A percentile compares a stretch with the other conserved stretches of the same genome.
Conservation (phyloP, 92 coral and sea anemone species). For the Epizoanthus illoricatus region DNA sequence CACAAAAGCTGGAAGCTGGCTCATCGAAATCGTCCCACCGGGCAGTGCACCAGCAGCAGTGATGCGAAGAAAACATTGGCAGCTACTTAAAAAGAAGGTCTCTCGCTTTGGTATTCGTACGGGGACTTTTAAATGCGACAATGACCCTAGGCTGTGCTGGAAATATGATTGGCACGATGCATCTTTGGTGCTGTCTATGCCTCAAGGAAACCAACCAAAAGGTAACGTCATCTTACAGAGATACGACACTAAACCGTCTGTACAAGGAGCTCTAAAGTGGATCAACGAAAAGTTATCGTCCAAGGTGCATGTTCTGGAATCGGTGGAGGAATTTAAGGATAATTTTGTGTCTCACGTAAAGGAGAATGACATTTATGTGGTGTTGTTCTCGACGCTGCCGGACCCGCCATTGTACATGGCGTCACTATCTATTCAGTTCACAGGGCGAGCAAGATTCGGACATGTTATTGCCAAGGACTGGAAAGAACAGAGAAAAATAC, state of each 20-base stretch:
- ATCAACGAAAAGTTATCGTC: conserved; percentile 75
- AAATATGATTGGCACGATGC: conserved; percentile 78
- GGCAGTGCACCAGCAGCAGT: conserved; percentile 49
- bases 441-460: conserved; percentile 90
- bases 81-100: conserved; percentile 63
- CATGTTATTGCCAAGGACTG: conserved; percentile 63
- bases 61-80: conserved; percentile 82
- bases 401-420: conserved; percentile 88
- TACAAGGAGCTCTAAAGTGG: conserved; percentile 81
- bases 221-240: conserved; percentile 91
- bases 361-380: conserved; percentile 68
- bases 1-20: conserved; percentile 98
- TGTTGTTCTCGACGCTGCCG: conserved; percentile 72
- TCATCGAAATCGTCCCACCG: conserved; percentile 84
- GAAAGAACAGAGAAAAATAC: conserved; percentile 54
- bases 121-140: conserved; percentile 86
- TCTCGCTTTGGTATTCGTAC: conserved; percentile 92
- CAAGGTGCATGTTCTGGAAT: conserved; percentile 57
- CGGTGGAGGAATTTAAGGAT: conserved; percentile 54
- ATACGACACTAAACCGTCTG: conserved; percentile 74
- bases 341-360: conserved; percentile 50
- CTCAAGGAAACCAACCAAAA: conserved; percentile 89
- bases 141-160: conserved; percentile 81
- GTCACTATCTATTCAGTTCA: conserved; percentile 89
- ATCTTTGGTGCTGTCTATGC: conserved; percentile 79